These are phyloP conservation scores for Peromyscus californicus DNA, from an alignment of 2,113 vertebrate genomes.

Conservation along the genomic window DNA sequence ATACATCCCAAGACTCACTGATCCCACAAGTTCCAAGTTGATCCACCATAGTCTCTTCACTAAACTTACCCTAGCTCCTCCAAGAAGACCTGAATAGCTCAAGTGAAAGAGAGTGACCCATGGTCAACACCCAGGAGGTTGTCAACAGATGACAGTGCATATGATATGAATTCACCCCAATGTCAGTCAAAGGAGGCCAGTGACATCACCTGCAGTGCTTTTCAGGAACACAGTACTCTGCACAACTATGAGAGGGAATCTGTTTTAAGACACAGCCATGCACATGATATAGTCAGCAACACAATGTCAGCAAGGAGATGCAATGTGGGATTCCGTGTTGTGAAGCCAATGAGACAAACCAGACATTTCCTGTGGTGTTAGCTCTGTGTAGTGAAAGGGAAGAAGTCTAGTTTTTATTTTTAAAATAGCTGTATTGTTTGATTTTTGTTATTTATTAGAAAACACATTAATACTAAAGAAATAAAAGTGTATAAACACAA, in stretches of 20 bases:
- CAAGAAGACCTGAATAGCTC: neutral
- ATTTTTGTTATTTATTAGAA: neutral
- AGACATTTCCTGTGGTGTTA: too few relatives aligned
- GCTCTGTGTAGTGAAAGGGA: too few relatives aligned
- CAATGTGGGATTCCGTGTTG: too few relatives aligned
- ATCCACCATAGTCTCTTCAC: neutral
- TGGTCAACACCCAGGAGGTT: neutral
- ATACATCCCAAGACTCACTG: neutral
- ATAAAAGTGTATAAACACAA: neutral
- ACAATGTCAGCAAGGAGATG: too few relatives aligned
- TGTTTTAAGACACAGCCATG: too few relatives aligned
- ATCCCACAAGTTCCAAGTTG: neutral
- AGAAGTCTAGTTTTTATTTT: too few relatives aligned
- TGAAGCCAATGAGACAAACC: too few relatives aligned
- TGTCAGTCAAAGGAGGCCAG: neutral
- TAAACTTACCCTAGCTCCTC: neutral
- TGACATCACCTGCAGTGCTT: too few relatives aligned
- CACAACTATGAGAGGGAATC: too few relatives aligned
- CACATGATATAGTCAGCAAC: too few relatives aligned
- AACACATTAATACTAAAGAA: neutral
- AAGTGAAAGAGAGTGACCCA: neutral
- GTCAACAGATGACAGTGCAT: neutral
- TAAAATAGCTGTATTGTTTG: too few relatives aligned
- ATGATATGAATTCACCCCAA: neutral
- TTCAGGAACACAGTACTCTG: too few relatives aligned